These are phyloP conservation scores for Scaptomyza cyrtandrae DNA, from an alignment of 2,888 invertebrate species.

Conservation along the genomic window DNA sequence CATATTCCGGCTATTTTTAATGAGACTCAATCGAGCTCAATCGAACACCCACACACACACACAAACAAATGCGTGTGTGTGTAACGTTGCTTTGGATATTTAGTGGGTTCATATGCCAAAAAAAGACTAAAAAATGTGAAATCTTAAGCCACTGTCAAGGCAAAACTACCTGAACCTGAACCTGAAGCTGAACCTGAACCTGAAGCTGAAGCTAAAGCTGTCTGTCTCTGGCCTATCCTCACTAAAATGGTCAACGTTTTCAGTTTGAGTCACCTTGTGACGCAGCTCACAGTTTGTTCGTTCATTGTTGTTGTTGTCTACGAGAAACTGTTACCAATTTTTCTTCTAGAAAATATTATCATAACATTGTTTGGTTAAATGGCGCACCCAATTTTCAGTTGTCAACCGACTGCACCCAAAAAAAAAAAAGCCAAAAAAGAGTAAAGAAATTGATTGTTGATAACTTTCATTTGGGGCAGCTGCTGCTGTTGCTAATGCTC, in stretches of 20 bases:
- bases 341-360: constrained; percentile 3
- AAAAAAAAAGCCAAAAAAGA: not conserved
- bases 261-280: constrained; percentile 50
- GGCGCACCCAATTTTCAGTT: constrained; percentile 64
- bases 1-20: constrained; percentile 57
- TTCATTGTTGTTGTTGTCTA: not conserved
- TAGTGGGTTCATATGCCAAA: constrained; percentile 31
- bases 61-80: not conserved
- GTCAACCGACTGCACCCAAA: constrained; percentile 52
- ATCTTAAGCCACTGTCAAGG: constrained; percentile 70
- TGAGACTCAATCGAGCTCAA: constrained; percentile 62
- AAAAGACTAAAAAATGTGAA: constrained; percentile 24
- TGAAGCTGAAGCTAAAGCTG: not conserved
- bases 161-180: constrained; percentile 67
- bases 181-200: constrained; percentile 55
- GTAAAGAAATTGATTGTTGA: constrained; percentile 35
- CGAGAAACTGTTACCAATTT: constrained; percentile 26
- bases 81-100: constrained; percentile 9
- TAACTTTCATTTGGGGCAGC: constrained; percentile 63
- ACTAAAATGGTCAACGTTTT: constrained; percentile 40
- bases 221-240: constrained; percentile 8
- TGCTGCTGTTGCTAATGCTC: constrained; percentile 36
- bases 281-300: constrained; percentile 7
- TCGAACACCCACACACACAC: constrained; percentile 34
- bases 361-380: constrained; percentile 20